Evolutionary conservation across 2,113 vertebrate species (phyloP), one percentile per base, ranked within the genome.

Genomic region (Mellivora capensis): DNA sequence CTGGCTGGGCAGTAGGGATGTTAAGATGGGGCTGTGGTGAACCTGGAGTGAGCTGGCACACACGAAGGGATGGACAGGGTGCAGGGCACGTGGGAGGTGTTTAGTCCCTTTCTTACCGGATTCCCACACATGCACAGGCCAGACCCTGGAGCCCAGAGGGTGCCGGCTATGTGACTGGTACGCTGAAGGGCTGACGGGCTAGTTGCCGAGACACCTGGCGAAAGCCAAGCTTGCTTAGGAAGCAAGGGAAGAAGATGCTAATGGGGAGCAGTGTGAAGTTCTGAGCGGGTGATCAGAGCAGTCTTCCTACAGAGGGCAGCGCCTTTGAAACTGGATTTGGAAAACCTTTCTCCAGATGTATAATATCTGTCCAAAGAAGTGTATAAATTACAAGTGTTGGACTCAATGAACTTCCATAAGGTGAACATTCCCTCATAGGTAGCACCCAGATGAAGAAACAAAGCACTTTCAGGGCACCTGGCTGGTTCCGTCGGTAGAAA

Each of bases 371-470:
- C 82, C n/a, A 93, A 81, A 94, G 27, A 93, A 86, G 39, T 29
- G 4, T 31, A 77, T 71, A 61, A 54, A 69, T 93, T 23, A n/a
- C 72, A 91, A 95, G 62, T 87, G 9, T 54, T 47, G 27, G 72
- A 77, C 59, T 82, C 49, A n/a, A 34, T 20, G 13, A 64, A 83
- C 88, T 88, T 89, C 54, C 7, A 47, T 93, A 27, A 86, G 79
- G 18, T 57, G 31, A 88, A 23, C 44, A 91, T 61, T 14, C 57
- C 29, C 37, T 54, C 54, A 29, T 21, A 91, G 85, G 59, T 72
- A 95, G 67, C 20, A 76, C 64, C n/a, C 61, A 82, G 11, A 79
- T 89, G 15, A 91, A 96, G 69, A 93, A 94, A 37, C n/a, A 91
- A 71, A 42, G 27, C 44, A 76, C 42, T 76, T 47, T 74, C 2